phyloP scores from a whole-genome alignment of 2,113 vertebrate species.

The Glaucomys volans region DNA sequence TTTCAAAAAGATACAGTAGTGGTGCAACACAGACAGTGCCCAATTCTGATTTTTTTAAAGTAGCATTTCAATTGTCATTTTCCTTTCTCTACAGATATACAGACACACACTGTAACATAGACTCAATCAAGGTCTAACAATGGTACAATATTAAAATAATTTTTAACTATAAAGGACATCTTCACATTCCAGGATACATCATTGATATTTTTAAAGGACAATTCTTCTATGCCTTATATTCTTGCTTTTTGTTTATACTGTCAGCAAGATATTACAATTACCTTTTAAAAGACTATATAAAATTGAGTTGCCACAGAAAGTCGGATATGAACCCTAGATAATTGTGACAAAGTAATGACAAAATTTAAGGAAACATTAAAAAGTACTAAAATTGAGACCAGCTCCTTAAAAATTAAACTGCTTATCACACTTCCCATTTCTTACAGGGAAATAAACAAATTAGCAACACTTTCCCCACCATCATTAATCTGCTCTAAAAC shows the following conservation, averaged over 20 bases:
- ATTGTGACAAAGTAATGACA: slow-evolving; percentile 82
- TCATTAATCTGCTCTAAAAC: slow-evolving; percentile 85
- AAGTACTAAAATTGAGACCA: slow-evolving; percentile 89
- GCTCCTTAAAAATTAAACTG: slow-evolving; percentile 90
- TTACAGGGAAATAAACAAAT: slow-evolving; percentile 88
- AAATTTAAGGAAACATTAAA: slow-evolving; percentile 82
- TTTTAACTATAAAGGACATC: slow-evolving; percentile 76
- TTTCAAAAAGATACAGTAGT: slow-evolving; percentile 80
- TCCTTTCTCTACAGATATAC: slow-evolving; percentile 66
- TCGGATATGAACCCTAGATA: slow-evolving; percentile 80
- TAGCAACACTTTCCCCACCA: slow-evolving; percentile 83
- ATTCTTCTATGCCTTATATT: slow-evolving; percentile 80
- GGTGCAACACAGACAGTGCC: slow-evolving; percentile 81
- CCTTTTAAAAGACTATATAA: slow-evolving; percentile 80
- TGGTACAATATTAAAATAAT: slow-evolving; percentile 76
- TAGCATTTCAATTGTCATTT: slow-evolving; percentile 73
- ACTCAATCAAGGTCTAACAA: slow-evolving; percentile 71
- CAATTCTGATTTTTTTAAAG: slow-evolving; percentile 64
- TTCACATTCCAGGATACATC: slow-evolving; percentile 86
- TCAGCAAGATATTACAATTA: slow-evolving; percentile 84
- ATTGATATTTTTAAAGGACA: slow-evolving; percentile 73
- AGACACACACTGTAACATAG: slow-evolving; percentile 66
- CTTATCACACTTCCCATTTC: slow-evolving; percentile 85
- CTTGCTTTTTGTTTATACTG: slow-evolving; percentile 84
- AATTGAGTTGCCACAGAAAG: slow-evolving; percentile 77